Evolutionary conservation across 2,888 invertebrate species (phyloP).

Genomic region (Orthosia incerta): DNA sequence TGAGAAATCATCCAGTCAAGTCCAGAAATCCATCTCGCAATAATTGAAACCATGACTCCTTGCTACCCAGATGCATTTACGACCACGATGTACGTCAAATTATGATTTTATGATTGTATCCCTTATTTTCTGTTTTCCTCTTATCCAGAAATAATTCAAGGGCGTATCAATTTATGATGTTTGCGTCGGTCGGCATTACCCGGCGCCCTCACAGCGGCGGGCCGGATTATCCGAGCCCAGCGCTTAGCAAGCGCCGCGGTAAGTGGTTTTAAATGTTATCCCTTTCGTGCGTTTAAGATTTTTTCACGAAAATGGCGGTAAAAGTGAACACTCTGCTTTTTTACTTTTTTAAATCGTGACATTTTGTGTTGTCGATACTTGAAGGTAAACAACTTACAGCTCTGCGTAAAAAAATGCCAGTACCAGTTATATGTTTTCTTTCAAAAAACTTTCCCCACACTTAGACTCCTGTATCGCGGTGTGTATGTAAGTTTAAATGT

Average conservation of each 20-base stretch:
- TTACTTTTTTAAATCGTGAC: conserved; percentile 15
- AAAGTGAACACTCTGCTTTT: conserved; percentile 37
- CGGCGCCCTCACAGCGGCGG: conserved; percentile 15
- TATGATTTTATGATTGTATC: conserved; percentile 8
- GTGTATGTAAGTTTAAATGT: no score
- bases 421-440: no score
- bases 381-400: neutral
- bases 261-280: conserved; percentile 64
- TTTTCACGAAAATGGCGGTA: conserved; percentile 40
- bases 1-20: no score
- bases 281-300: conserved; percentile 51
- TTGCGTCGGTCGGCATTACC: conserved; percentile 36
- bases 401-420: no score
- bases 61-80: neutral
- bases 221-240: conserved; percentile 45
- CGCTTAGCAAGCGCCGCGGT: conserved; percentile 36
- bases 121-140: conserved; percentile 22
- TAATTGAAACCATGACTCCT: neutral
- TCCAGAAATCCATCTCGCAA: no score
- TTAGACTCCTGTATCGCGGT: no score
- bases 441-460: no score
- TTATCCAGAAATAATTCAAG: conserved; percentile 24
- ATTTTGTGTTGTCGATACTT: neutral
- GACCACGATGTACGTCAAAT: neutral
- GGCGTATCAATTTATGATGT: conserved; percentile 50